Evolutionary conservation across 2,888 invertebrate genomes (phyloP).

Genomic region (Epistrophe eligans): DNA sequence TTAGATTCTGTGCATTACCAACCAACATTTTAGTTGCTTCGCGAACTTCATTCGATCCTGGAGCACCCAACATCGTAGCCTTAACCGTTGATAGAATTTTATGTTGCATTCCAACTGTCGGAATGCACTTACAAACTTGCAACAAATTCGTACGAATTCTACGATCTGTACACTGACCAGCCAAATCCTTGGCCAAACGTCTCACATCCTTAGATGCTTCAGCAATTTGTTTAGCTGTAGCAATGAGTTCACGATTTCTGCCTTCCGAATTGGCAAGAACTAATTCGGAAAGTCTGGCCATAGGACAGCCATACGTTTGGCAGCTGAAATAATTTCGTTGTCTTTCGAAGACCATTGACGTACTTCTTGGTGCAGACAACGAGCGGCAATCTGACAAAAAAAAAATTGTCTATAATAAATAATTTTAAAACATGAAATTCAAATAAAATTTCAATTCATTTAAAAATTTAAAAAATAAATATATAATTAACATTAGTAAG

Average conservation of each 20-base stretch:
- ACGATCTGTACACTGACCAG: slow-evolving; percentile 99
- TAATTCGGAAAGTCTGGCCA: slow-evolving; percentile 98
- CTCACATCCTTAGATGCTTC: slow-evolving; percentile 99
- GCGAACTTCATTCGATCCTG: slow-evolving; percentile 97
- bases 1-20: slow-evolving; percentile 99
- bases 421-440: not conserved
- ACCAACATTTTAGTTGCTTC: slow-evolving; percentile 99
- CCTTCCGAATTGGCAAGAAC: slow-evolving; percentile 96
- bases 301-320: slow-evolving; percentile 98
- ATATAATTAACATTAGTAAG: no score
- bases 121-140: slow-evolving; percentile 99
- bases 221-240: slow-evolving; percentile 99
- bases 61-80: slow-evolving; percentile 99
- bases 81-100: slow-evolving; percentile 99
- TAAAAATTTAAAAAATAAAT: no score
- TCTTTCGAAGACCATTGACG: slow-evolving; percentile 99
- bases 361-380: slow-evolving; percentile 98
- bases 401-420: not conserved
- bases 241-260: slow-evolving; percentile 98
- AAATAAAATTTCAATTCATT: no score
- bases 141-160: slow-evolving; percentile 98
- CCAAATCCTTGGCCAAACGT: slow-evolving; percentile 97
- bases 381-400: slow-evolving; percentile 95
- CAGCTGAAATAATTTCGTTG: slow-evolving; percentile 99
- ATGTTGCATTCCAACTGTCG: slow-evolving; percentile 99